phyloP scores from a whole-genome alignment of 2,888 invertebrate species.

The Aleiodes leptofemur region DNA sequence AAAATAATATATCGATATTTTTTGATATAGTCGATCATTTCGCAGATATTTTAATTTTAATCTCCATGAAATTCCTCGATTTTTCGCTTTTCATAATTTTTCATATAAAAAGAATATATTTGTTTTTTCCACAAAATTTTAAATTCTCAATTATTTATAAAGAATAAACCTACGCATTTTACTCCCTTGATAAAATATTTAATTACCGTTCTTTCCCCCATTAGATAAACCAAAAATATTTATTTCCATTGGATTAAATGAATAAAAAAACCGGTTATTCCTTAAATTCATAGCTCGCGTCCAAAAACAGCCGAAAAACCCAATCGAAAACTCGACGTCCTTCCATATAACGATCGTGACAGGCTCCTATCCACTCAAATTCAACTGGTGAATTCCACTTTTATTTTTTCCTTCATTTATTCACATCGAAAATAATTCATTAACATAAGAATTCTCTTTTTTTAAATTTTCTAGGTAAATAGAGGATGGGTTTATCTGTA shows the following conservation, averaged over 20 bases:
- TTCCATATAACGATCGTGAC: slow-evolving; percentile 13
- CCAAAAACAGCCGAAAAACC: slow-evolving; percentile 16
- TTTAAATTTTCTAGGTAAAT: not conserved
- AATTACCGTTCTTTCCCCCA: too few species aligned
- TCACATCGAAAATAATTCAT: not conserved
- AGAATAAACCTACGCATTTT: too few species aligned
- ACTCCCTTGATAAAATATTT: too few species aligned
- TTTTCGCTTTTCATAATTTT: too few species aligned
- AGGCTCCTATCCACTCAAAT: not conserved
- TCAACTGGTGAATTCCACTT: not conserved
- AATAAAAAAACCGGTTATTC: slow-evolving; percentile 4
- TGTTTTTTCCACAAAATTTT: too few species aligned
- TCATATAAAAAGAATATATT: too few species aligned
- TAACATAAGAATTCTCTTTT: slow-evolving; percentile 12
- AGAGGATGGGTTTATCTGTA: slow-evolving; percentile 24
- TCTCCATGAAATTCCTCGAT: too few species aligned
- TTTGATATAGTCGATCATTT: too few species aligned
- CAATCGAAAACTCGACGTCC: slow-evolving; percentile 25
- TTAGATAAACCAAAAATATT: slow-evolving; percentile 13
- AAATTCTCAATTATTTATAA: too few species aligned
- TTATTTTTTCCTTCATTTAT: not conserved
- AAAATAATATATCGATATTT: too few species aligned
- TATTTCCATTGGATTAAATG: not conserved
- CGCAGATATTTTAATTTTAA: too few species aligned
- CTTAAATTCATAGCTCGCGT: not conserved